Evolutionary conservation across 64 coral and sea anemone species (phyloP).

Genomic region (Astreopora myriophthalma): DNA sequence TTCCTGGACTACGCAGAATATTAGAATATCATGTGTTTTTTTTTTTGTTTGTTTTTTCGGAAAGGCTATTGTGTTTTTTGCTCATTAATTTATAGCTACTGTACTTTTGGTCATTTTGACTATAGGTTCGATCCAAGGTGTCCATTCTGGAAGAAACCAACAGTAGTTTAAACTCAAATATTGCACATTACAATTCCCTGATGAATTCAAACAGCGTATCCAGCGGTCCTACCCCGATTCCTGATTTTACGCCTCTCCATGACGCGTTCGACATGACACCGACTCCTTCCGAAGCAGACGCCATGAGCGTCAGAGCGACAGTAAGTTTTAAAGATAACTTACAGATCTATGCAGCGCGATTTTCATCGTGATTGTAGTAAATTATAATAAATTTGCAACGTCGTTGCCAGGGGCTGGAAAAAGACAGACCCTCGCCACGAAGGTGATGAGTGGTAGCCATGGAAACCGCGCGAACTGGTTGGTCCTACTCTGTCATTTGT

Average conservation of each 20-base stretch:
- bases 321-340: conserved; percentile 56
- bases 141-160: conserved; percentile 83
- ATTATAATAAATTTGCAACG: too few species aligned
- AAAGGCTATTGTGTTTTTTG: too few species aligned
- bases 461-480: too few species aligned
- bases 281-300: conserved; percentile 94
- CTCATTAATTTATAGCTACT: background rate
- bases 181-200: conserved; percentile 85
- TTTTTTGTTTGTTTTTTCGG: too few species aligned
- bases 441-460: too few species aligned
- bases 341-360: background rate
- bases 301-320: conserved; percentile 97
- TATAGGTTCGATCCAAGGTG: conserved; percentile 79
- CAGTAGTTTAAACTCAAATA: conserved; percentile 80
- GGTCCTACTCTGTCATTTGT: too few species aligned
- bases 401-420: too few species aligned
- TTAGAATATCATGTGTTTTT: too few species aligned
- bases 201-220: conserved; percentile 69
- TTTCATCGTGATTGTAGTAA: background rate
- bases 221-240: conserved; percentile 70
- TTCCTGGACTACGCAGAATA: too few species aligned
- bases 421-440: too few species aligned
- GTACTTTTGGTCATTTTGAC: background rate
- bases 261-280: conserved; percentile 96
- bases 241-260: conserved; percentile 87